These are phyloP conservation scores for Fopius arisanus DNA, from an alignment of 1,140 invertebrate species.

Conservation along the genomic window DNA sequence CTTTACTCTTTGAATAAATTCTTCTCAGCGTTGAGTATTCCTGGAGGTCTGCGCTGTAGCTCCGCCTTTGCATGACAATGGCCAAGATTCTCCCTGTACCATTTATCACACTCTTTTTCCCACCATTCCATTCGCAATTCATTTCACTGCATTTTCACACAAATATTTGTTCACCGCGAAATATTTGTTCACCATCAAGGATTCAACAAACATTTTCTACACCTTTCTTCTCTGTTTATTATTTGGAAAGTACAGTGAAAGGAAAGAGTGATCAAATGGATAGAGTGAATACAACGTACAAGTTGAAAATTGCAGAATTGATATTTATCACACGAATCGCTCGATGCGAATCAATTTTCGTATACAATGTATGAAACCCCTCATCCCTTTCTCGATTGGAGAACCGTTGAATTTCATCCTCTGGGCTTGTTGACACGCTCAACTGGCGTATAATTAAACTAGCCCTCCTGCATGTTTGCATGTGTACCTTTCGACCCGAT, in stretches of 20 bases:
- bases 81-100: neutral
- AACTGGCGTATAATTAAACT: constrained; percentile 34
- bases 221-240: neutral
- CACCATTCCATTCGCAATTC: neutral
- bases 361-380: constrained; percentile 10
- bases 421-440: constrained; percentile 33
- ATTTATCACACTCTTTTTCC: neutral
- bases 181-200: neutral
- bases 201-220: neutral
- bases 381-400: neutral
- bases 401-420: constrained; percentile 24
- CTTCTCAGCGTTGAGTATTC: neutral
- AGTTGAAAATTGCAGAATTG: constrained; percentile 1
- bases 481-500: constrained; percentile 30
- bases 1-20: constrained; percentile 25
- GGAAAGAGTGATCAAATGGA: neutral
- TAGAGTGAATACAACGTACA: neutral
- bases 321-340: constrained; percentile 18
- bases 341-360: constrained; percentile 28
- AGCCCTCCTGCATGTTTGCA: constrained; percentile 28
- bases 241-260: neutral
- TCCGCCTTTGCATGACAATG: constrained; percentile 11
- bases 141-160: neutral
- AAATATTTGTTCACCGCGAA: neutral
- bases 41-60: neutral